Conservation (phyloP, 2,797 vertebrate species). For the Vipera ursinii region DNA sequence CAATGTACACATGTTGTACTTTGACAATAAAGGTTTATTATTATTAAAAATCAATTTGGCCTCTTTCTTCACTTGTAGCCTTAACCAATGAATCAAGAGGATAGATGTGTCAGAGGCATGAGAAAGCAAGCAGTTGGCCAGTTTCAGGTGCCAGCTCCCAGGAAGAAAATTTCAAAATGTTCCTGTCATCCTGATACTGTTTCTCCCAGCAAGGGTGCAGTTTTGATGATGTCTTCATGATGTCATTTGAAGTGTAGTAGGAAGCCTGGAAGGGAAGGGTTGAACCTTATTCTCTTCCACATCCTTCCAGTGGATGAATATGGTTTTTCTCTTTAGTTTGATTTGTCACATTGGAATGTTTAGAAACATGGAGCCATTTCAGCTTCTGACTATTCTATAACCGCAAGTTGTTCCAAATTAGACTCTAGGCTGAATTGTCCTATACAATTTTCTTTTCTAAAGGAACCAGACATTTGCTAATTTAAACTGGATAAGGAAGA, state of each 20-base stretch:
- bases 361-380: neutral
- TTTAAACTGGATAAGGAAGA: neutral
- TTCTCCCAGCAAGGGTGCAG: neutral
- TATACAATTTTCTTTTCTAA: neutral
- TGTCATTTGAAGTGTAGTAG: neutral
- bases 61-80: neutral
- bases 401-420: neutral
- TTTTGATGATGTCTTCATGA: neutral
- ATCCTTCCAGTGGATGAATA: neutral
- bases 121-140: neutral
- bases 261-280: neutral
- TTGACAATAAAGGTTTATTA: too few species aligned
- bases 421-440: neutral
- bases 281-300: neutral
- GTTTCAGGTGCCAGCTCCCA: neutral
- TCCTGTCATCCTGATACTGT: neutral
- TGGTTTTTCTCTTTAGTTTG: neutral
- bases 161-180: neutral
- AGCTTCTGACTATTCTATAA: neutral
- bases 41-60: neutral
- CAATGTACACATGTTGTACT: too few species aligned
- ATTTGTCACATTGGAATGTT: neutral
- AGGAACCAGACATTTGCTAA: neutral
- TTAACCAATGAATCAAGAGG: neutral
- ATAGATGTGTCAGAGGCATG: neutral